Percentiles rank a stretch among this genome's conserved stretches.
Conservation (phyloP, 2,797 vertebrate species). For the Sciurus vulgaris region DNA sequence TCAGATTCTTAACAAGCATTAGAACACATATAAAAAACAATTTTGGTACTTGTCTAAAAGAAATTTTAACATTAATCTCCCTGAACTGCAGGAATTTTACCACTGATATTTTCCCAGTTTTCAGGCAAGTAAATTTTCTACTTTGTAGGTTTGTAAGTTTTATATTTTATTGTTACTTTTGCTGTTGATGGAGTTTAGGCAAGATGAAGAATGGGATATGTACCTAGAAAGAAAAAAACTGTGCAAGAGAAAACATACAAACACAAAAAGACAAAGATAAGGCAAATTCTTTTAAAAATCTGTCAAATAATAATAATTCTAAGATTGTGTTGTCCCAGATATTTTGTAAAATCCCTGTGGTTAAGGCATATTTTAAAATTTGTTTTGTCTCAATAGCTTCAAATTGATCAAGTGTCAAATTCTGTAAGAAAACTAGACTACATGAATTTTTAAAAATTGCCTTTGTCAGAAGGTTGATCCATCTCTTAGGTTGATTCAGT, state of each 20-base stretch:
- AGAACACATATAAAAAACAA: not conserved
- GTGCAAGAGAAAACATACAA: not conserved
- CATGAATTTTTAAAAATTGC: not conserved
- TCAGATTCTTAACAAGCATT: not conserved
- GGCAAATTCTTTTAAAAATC: not conserved
- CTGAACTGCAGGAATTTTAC: not conserved
- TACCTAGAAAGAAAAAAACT: not conserved
- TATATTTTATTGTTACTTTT: not conserved
- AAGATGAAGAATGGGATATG: not conserved
- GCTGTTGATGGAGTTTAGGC: not conserved
- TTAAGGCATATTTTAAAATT: not conserved
- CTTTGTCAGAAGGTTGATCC: not conserved
- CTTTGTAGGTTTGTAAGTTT: not conserved
- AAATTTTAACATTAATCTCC: conserved; percentile 6
- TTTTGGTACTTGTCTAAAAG: not conserved
- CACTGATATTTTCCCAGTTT: not conserved
- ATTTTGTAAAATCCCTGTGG: not conserved
- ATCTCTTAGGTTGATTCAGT: not conserved
- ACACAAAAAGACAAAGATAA: not conserved
- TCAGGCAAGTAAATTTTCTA: conserved; percentile 27
- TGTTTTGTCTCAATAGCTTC: not conserved
- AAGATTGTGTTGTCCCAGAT: not conserved
- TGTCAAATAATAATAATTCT: not conserved
- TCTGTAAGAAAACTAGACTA: not conserved
- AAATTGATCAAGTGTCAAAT: not conserved